Base-by-base conservation (phyloP, 2,888 invertebrate species). In the Platypus cylindrus region DNA sequence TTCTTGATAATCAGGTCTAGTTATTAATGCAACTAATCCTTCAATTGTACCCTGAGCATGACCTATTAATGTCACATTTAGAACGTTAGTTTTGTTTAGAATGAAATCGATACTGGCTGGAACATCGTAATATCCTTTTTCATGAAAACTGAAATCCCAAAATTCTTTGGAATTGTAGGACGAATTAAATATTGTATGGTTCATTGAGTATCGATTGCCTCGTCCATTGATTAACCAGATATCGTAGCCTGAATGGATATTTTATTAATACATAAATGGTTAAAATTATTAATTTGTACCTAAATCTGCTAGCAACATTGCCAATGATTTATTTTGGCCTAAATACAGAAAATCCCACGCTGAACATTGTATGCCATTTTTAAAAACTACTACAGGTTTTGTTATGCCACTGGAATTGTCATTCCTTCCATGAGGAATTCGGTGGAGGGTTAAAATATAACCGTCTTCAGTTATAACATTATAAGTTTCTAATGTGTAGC, bases 21-120 rank as follows among this genome's bases (percentile, higher is more conserved):
- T 59, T 1, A 73, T 67, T 14, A 64, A 64, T 69, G 76, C 65
- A 1, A 75, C 72, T 49, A 70, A 77, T 52, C 75, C 76, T 2
- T 63, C 49, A 1, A 75, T 74, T 0, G 75, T 71, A 3, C 83
- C 85, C 45, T 45, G 38, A 16, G 45, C 43, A 27, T 85, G 81
- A 0, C 85, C 87, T 1, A 82, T 60, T 3, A 25, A 9, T 18
- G 35, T 35, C 2, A 35, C 8, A 4, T 26, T 23, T 1, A 24
- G 5, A 12, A 30, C 9, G n/a, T 13, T 17, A 3, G 35, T 30
- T 5, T 2, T 3, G 3, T 11, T 26, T 5, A 30, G 8, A 15
- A 35, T 24, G 15, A 25, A 30, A 17, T 35, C 35, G 3, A 35
- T 4, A 30, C 30, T 30, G n/a, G 30, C 18, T 17, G 30, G 12